Conservation (phyloP, 2,888 invertebrate genomes). For the Caenorhabditis parvicauda region DNA sequence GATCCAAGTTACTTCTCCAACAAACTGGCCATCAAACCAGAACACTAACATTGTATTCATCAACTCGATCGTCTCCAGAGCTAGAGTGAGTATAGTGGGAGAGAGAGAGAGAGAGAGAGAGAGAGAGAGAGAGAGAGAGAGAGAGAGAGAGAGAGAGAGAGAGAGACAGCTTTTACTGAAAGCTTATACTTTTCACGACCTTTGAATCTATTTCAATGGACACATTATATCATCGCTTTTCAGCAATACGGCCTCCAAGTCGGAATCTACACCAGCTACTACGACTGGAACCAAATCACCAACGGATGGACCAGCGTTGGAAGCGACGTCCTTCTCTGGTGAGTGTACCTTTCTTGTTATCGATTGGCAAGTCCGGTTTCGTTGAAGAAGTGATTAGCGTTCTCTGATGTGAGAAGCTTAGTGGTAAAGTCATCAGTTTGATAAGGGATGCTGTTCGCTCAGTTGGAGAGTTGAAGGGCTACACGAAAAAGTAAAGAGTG, state of each 20-base stretch:
- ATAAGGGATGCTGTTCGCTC: too few species aligned
- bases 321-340: slow-evolving; percentile 29
- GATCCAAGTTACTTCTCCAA: slow-evolving; percentile 46
- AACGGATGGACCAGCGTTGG: slow-evolving; percentile 23
- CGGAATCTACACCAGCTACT: slow-evolving; percentile 42
- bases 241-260: slow-evolving; percentile 31
- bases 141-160: too few species aligned
- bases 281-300: slow-evolving; percentile 45
- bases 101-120: too few species aligned
- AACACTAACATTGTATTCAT: slow-evolving; percentile 38
- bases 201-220: too few species aligned
- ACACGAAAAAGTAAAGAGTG: too few species aligned
- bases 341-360: not conserved
- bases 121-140: too few species aligned
- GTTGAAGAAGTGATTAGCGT: too few species aligned
- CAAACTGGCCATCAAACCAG: slow-evolving; percentile 35
- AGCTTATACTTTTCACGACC: too few species aligned
- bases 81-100: slow-evolving; percentile 33
- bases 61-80: slow-evolving; percentile 27
- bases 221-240: slow-evolving; percentile 7
- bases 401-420: too few species aligned
- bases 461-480: too few species aligned
- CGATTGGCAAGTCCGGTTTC: too few species aligned
- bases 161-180: too few species aligned
- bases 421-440: not conserved